Evolutionary conservation across 2,113 vertebrate species (phyloP).

Genomic region (Cepphus grylle): DNA sequence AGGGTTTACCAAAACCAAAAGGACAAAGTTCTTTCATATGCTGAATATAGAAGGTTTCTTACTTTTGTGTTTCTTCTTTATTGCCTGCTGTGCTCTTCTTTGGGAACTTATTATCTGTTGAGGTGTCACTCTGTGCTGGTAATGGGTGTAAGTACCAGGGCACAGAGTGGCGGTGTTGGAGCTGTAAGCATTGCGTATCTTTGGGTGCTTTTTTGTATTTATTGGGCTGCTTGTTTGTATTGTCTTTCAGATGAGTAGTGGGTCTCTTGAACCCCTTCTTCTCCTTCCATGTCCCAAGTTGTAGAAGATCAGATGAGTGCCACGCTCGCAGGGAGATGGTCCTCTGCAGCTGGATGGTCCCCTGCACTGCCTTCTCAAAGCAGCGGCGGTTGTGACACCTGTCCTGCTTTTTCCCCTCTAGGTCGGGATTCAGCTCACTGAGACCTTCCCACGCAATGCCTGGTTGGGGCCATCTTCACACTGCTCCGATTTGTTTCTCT

Average conservation of each 20-base stretch:
- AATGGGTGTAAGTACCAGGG: background rate
- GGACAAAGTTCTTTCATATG: background rate
- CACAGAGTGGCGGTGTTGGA: fast-evolving
- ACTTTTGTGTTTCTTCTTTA: background rate
- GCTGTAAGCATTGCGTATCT: background rate
- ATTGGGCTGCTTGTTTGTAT: background rate
- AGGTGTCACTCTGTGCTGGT: background rate
- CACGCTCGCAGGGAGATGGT: background rate
- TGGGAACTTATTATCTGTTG: background rate
- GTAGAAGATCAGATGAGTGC: background rate
- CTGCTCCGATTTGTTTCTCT: background rate
- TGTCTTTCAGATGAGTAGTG: background rate
- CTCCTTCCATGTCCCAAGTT: background rate
- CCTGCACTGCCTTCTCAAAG: background rate
- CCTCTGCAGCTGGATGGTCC: background rate
- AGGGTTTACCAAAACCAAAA: background rate
- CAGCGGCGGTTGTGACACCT: background rate
- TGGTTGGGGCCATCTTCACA: background rate
- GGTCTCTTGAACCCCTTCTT: background rate
- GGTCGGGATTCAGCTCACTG: background rate
- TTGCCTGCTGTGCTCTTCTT: background rate
- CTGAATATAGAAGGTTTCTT: background rate
- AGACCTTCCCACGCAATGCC: background rate
- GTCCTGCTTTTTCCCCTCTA: background rate
- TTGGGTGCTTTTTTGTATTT: background rate